Evolutionary conservation across 2,888 invertebrate genomes (phyloP), one percentile per base, ranked within the genome.

Genomic region (Carcina quercana): DNA sequence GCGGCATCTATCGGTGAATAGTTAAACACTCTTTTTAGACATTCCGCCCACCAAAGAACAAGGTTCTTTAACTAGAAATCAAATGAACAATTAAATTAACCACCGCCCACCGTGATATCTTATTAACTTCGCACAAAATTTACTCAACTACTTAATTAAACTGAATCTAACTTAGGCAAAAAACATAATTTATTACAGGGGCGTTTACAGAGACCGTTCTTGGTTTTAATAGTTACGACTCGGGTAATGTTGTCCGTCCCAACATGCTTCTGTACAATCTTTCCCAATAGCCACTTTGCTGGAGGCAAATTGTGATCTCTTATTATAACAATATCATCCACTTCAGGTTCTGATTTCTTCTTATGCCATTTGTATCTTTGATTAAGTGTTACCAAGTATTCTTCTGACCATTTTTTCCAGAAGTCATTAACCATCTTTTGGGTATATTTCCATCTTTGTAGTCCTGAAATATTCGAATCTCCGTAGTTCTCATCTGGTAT

Each of bases 401-500:
- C 21, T 3, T 17, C 3, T 12, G 15, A 13, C 31, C 17, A 13
- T 17, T 25, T 20, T 24, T 25, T 20, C 47, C 50, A 48, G 27
- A 50, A 50, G 29, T 40, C 34, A 14, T 33, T 28, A 2, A 45
- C 29, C 33, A 47, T 45, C 28, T 38, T 41, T 39, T 48, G 46
- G 8, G 22, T 35, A 4, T 47, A 13, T 6, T 37, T 27, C 50
- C 50, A 48, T 26, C 45, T 19, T 10, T 41, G 24, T 15, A 40
- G 13, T 5, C 28, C 14, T 13, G 12, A 25, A 5, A 35, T 15
- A 19, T 35, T 31, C 10, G 6, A 6, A 2, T 26, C 13, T 11
- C 20, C 10, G 28, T 32, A 28, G 22, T 38, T 14, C 3, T 34
- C 32, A 25, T 44, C 42, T 7, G 37, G 25, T 10, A 44, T 15